Evolutionary conservation across 2,113 vertebrate species (phyloP), one percentile per base, ranked within the genome.

Genomic region (Ceyx cyanopectus): DNA sequence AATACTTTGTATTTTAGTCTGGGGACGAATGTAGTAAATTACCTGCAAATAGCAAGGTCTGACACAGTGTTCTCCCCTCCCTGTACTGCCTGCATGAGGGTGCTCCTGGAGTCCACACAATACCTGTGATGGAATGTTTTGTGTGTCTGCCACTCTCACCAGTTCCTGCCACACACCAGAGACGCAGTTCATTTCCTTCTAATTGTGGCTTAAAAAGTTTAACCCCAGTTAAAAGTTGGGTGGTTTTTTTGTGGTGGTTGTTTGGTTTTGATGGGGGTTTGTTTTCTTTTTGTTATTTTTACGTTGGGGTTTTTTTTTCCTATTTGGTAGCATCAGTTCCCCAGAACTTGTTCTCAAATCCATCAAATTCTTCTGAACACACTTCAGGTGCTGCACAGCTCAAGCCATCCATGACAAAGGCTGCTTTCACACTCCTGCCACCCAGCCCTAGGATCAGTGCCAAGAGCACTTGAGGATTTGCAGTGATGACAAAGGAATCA

Each of bases 381-480:
- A 5, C 40, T 56, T 76, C 12, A 67, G 56, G 50, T 20, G 29
- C 46, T 57, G 12, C 7, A 32, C 8, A 74, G 68, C 57, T 81
- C 76, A 30, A 58, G 20, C 58, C 61, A 68, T 45, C 48, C 58
- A 23, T 26, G 58, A 75, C 48, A 70, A 75, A 45, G 45, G 63
- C 37, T 48, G 65, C 70, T 51, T 95, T 85, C 93, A 88, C 72
- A 27, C 67, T 93, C 26, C 89, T 72, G 69, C 72, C 43, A 87
- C 90, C 66, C 51, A 92, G 65, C 17, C 81, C 92, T 58, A 89
- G 93, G 77, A 93, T 16, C 77, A 26, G 40, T 26, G 89, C 96
- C 91, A 95, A 57, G 68, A 90, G 56, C 16, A 77, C 62, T 48
- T n/a, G 62, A 40, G 51, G 86, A 95, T 83, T 95, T 87, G 81